Evolutionary conservation across 1,140 invertebrate genomes (phyloP), one percentile per base, ranked within the genome.

Genomic region (Drosophila seguyi): DNA sequence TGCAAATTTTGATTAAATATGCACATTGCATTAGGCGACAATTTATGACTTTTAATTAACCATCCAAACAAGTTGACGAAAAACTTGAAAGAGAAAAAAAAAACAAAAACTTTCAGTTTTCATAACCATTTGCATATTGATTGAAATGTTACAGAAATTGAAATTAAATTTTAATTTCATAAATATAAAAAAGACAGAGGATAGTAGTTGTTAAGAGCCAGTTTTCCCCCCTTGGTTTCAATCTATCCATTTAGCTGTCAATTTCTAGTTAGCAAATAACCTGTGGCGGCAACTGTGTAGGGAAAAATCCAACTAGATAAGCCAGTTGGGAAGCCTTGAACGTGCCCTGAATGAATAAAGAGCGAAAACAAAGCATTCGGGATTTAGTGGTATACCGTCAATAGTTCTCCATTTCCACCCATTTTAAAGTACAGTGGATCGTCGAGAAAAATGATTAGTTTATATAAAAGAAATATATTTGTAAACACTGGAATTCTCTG

Each of bases 31-130:
- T 81, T 81, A 76, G 75, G 72, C 84, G 67, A 83, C 80, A 84
- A 83, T 88, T 88, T 88, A 77, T 80, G 76, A 77, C 68, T 88
- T 83, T 87, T 83, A 87, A 87, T 87, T 88, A 80, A 53, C 38
- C 67, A 83, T 57, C 60, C 69, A 13, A 67, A 65, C 38, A 31
- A 56, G 41, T 53, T 29, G 13, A 31, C 55, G 4, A 59, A 58
- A 41, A 69, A n/a, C 16, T 8, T 7, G 14, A 47, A 47, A 22
- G 44, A 22, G n/a, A n/a, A n/a, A n/a, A n/a, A 20, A 56, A 14
- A 18, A 25, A 62, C 7, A 41, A 50, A 68, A 88, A 79, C 84
- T 77, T 83, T 83, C 68, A 71, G 53, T 79, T 87, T 86, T 79
- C 47, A 53, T 45, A 39, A 22, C 16, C 53, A 86, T 87, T 88